phyloP scores from a whole-genome alignment of 1,140 invertebrate species.

The Camponotus floridanus region DNA sequence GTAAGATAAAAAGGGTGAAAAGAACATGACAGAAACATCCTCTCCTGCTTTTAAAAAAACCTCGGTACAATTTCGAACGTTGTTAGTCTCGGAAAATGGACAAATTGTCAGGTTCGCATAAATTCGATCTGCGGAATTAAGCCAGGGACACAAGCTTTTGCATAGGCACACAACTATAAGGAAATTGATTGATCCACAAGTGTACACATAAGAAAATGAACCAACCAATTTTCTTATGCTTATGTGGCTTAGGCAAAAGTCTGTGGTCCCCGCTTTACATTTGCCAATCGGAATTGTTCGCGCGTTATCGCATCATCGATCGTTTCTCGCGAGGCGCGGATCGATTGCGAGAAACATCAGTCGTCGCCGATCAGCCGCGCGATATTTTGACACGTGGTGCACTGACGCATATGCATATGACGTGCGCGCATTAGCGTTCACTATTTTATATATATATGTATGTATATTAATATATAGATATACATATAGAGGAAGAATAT shows the following conservation, averaged over 20 bases:
- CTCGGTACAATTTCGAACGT: slow-evolving; percentile 46
- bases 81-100: slow-evolving; percentile 55
- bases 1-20: slow-evolving; percentile 25
- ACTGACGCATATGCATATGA: slow-evolving; percentile 24
- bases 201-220: too few relatives aligned
- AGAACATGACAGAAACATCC: slow-evolving; percentile 47
- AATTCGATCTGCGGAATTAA: slow-evolving; percentile 13
- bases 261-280: not conserved
- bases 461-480: slow-evolving; percentile 4
- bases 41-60: slow-evolving; percentile 40
- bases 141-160: too few relatives aligned
- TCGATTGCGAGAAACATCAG: slow-evolving; percentile 14
- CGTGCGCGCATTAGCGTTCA: slow-evolving; percentile 11
- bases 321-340: not conserved
- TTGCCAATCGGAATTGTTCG: slow-evolving; percentile 1
- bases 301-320: slow-evolving; percentile 34
- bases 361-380: slow-evolving; percentile 10
- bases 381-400: slow-evolving; percentile 57
- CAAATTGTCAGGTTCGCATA: not conserved
- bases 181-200: too few relatives aligned
- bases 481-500: not conserved
- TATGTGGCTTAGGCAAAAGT: too few relatives aligned
- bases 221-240: too few relatives aligned
- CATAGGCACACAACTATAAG: too few relatives aligned
- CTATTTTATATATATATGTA: slow-evolving; percentile 38